phyloP scores from a whole-genome alignment of 2,888 invertebrate genomes.

The Cantharis nigra region DNA sequence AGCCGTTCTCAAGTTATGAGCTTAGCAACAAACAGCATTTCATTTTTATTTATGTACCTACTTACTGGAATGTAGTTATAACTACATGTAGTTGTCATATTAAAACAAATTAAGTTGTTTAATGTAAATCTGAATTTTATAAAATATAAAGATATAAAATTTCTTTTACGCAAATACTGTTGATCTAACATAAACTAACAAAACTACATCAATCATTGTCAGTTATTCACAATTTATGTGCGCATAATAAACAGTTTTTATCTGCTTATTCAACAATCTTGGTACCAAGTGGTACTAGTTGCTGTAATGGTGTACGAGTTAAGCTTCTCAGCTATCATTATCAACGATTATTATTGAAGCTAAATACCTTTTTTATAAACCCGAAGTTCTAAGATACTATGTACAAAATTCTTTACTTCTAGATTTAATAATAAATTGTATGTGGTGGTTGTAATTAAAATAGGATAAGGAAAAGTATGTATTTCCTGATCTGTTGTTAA shows the following conservation, averaged over 20 bases:
- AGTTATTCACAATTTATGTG: conserved; percentile 37
- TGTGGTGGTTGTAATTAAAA: neutral
- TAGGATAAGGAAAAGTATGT: neutral
- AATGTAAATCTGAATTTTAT: too few species aligned
- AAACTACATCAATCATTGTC: conserved; percentile 41
- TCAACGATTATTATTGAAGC: conserved; percentile 7
- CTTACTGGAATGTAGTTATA: too few species aligned
- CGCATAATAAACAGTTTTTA: conserved; percentile 38
- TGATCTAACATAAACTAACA: conserved; percentile 18
- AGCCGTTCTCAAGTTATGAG: too few species aligned
- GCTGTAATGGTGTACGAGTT: conserved; percentile 34
- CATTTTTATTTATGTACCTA: too few species aligned
- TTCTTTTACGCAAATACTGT: neutral
- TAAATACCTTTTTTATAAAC: neutral
- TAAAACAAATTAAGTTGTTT: too few species aligned
- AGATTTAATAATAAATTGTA: neutral
- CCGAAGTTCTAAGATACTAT: neutral
- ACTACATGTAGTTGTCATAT: too few species aligned
- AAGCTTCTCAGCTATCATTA: conserved; percentile 31
- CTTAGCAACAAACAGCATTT: too few species aligned
- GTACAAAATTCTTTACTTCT: neutral
- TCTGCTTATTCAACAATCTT: conserved; percentile 36
- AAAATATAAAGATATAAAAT: neutral
- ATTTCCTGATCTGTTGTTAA: neutral
- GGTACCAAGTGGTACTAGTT: conserved; percentile 40